Conservation (phyloP, 1,140 invertebrate genomes). For the Drosophila orosa region DNA sequence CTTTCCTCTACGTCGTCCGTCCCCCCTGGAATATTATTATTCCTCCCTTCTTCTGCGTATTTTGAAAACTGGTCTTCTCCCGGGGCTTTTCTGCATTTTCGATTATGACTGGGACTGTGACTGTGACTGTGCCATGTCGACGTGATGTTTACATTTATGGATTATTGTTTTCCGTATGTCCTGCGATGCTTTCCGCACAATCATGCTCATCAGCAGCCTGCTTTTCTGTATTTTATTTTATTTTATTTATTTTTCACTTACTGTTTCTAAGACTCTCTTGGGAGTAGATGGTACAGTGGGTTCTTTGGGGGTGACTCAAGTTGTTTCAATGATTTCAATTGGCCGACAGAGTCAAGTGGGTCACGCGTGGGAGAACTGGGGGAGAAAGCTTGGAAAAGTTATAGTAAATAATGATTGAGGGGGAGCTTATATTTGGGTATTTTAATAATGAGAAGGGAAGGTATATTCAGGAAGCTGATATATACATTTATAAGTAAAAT, state of each 20-base stretch:
- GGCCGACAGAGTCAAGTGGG: constrained; percentile 28
- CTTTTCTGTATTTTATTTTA: constrained; percentile 18
- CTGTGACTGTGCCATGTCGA: constrained; percentile 61
- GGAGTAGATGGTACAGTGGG: not conserved
- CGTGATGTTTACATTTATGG: constrained; percentile 82
- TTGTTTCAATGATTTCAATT: constrained; percentile 4
- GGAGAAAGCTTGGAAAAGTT: not conserved
- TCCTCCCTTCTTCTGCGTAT: constrained; percentile 19
- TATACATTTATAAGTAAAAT: too few relatives aligned
- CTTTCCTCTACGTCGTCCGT: constrained; percentile 55
- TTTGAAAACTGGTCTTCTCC: constrained; percentile 60
- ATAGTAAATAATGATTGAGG: not conserved
- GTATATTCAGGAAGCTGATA: not conserved
- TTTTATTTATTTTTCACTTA: constrained; percentile 22
- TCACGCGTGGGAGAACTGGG: constrained; percentile 11
- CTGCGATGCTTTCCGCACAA: constrained; percentile 69
- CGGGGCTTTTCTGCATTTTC: constrained; percentile 8
- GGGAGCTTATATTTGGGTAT: not conserved
- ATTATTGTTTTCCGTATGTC: constrained; percentile 79
- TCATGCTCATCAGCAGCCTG: constrained; percentile 67
- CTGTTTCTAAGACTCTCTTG: not conserved
- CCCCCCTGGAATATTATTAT: constrained; percentile 20
- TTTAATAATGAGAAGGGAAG: not conserved
- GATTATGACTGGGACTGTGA: constrained; percentile 56
- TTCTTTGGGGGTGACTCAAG: not conserved